Percentiles rank a stretch among this genome's conserved stretches.
These are phyloP conservation scores for Athene cunicularia DNA, from an alignment of 2,113 vertebrate genomes.

Conservation along the genomic window DNA sequence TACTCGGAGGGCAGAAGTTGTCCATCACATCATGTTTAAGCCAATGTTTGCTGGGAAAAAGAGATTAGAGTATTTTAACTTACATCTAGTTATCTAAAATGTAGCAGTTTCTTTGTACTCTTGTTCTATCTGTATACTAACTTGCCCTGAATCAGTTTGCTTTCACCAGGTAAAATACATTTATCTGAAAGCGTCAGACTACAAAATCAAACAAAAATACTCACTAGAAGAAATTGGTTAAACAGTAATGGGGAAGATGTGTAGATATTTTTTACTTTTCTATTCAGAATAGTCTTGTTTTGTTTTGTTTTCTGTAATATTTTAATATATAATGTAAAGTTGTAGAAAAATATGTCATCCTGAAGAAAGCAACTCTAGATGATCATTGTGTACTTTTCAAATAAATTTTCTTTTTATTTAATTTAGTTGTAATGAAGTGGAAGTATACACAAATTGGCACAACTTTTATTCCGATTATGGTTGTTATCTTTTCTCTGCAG, in stretches of 20 bases:
- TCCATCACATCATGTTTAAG: not conserved
- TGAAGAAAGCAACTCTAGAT: not conserved
- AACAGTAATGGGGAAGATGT: not conserved
- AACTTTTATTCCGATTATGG: not conserved
- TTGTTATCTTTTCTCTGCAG: not conserved
- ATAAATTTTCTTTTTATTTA: not conserved
- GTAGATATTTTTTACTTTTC: not conserved
- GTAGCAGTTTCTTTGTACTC: not conserved
- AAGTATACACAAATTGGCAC: not conserved
- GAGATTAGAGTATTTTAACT: not conserved
- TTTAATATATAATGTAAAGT: not conserved
- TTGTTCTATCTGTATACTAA: rapidly evolving
- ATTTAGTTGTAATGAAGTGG: not conserved
- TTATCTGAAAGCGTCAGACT: not conserved
- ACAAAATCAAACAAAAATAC: not conserved
- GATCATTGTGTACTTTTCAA: not conserved
- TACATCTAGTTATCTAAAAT: not conserved
- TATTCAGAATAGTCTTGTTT: not conserved
- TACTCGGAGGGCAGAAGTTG: not conserved
- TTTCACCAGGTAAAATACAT: not conserved
- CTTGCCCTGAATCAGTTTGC: not conserved
- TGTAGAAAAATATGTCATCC: not conserved
- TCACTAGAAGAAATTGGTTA: not conserved
- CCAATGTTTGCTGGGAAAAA: not conserved
- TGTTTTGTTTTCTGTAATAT: not conserved